These are phyloP conservation scores for Antitype chi DNA, from an alignment of 2,888 invertebrate species.

Conservation along the genomic window DNA sequence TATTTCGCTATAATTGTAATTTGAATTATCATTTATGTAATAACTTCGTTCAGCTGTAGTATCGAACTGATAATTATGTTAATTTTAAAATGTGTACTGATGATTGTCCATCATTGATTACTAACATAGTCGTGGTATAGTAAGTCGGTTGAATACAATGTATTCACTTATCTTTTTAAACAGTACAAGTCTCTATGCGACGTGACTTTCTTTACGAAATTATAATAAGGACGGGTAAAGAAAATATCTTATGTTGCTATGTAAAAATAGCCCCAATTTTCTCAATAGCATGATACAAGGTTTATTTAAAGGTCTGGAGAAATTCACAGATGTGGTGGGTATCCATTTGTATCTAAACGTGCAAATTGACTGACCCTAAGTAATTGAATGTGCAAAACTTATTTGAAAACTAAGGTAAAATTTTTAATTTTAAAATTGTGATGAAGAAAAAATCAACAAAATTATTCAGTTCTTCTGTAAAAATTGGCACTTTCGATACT, in stretches of 20 bases:
- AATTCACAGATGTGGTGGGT: not conserved
- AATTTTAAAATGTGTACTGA: constrained; percentile 46
- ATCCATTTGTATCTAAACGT: not conserved
- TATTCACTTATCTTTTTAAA: constrained; percentile 56
- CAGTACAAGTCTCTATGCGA: constrained; percentile 58
- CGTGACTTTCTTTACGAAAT: constrained; percentile 30
- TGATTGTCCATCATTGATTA: constrained; percentile 47
- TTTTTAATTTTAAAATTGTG: not conserved
- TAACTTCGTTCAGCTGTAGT: constrained; percentile 57
- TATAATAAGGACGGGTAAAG: constrained; percentile 17
- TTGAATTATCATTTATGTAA: constrained; percentile 55
- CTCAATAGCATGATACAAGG: not conserved
- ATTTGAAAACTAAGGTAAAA: not conserved
- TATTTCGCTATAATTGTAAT: constrained; percentile 64
- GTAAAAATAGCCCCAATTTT: constrained; percentile 13
- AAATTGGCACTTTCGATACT: not conserved
- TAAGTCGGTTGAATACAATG: constrained; percentile 63
- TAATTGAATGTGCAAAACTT: not conserved
- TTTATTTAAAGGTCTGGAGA: not conserved
- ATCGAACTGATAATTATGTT: constrained; percentile 60
- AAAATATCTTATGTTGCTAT: constrained; percentile 4
- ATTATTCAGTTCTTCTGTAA: not conserved
- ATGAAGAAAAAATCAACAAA: not conserved
- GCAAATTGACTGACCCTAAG: constrained; percentile 5
- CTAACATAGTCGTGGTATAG: constrained; percentile 48